These are phyloP conservation scores for Caloenas nicobarica DNA, from an alignment of 2,113 vertebrate genomes.

Conservation along the genomic window DNA sequence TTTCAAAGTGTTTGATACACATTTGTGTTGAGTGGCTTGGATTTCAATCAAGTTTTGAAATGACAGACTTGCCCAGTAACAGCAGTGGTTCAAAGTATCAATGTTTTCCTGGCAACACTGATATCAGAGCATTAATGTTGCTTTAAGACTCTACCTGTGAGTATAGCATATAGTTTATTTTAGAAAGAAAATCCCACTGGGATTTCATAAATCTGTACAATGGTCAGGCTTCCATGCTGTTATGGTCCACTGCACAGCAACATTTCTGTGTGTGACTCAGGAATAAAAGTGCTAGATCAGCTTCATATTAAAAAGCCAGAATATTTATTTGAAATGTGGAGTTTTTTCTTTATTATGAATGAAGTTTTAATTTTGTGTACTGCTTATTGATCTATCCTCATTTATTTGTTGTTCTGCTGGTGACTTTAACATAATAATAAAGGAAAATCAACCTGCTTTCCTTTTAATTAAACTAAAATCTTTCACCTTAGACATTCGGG, in stretches of 20 bases:
- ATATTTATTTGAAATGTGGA: constrained; percentile 55
- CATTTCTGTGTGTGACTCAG: constrained; percentile 61
- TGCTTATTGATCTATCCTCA: background rate
- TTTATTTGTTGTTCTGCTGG: constrained; percentile 45
- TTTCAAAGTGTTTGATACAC: background rate
- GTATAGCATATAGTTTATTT: constrained; percentile 65
- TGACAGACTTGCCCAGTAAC: constrained; percentile 52
- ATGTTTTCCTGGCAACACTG: constrained; percentile 33
- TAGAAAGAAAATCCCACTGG: constrained; percentile 73
- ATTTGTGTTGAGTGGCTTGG: constrained; percentile 28
- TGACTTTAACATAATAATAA: constrained; percentile 43
- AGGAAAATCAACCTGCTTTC: constrained; percentile 30
- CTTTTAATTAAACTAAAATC: constrained; percentile 25
- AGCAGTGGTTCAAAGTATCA: constrained; percentile 56
- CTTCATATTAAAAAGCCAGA: constrained; percentile 57
- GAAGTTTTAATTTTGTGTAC: background rate
- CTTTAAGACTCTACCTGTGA: constrained; percentile 64
- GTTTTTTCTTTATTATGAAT: constrained; percentile 38
- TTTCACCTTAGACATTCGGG: constrained; percentile 54
- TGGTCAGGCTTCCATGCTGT: constrained; percentile 8
- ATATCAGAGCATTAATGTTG: constrained; percentile 49
- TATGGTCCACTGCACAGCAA: constrained; percentile 48
- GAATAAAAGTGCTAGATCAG: constrained; percentile 68
- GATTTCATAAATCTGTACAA: constrained; percentile 63
- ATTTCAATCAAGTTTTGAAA: constrained; percentile 62